Base-by-base conservation (phyloP, 2,888 invertebrate genomes). In the Drepanosiphum platanoidis region DNA sequence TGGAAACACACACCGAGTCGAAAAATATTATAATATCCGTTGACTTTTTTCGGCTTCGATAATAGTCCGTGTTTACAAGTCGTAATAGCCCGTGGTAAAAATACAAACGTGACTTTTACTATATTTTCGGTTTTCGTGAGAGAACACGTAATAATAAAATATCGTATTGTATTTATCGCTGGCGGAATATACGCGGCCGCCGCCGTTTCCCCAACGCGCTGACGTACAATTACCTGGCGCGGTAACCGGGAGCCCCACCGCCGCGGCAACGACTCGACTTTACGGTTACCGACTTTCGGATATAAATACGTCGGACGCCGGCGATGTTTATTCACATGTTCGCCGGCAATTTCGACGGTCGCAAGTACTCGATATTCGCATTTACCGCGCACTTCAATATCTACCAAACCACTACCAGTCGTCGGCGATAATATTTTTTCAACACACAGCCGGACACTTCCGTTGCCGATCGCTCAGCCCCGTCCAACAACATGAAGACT, bases 281-380 rank as follows among this genome's bases (percentile, higher is more conserved):
- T 39, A 30, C 64, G 32, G 70, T 30, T n/a, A 36, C 66, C 8
- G 74, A 84, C 83, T 84, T 84, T 84, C 84, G 52, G 46, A 68
- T 84, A 84, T 84, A 84, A 84, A 84, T 36, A 66, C 83, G 66
- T 27, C 4, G 36, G 30, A 52, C 66, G 32, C 68, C 77, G n/a
- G 68, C 27, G 22, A 46, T 36, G 36, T 68, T 66, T 32, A 84
- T 36, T 84, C 84, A 58, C 58, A 70, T 58, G 77, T 75, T 68
- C 75, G 68, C 58, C 68, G 77, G 66, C 39, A 58, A 77, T 75
- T 83, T 83, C 27, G 46, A 66, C 46, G 30, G 27, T 66, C 46
- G 32, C 64, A 64, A n/a, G 72, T 32, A 39, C 39, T 27, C 30
- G 22, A 13, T 34, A 36, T 30, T 34, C 3, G 1, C n/a, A 46